Percentiles rank a stretch among this genome's conserved stretches.
phyloP scores from a whole-genome alignment of 2,113 vertebrate species.

The Dipodomys ordii region DNA sequence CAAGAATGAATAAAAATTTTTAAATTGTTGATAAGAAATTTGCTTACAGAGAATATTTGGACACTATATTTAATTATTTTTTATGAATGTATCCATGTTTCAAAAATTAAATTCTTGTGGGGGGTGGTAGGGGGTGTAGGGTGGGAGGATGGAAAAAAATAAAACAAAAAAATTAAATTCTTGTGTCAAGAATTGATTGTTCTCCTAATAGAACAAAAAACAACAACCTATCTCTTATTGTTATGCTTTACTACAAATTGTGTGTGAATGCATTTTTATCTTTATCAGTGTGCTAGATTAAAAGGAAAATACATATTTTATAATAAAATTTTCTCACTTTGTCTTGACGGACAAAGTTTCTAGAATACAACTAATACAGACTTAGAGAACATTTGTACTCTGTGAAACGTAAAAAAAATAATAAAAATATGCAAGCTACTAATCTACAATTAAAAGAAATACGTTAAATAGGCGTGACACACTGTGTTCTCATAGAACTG shows the following conservation, averaged over 20 bases:
- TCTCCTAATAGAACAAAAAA: constrained; percentile 8
- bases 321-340: background rate
- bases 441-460: background rate
- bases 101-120: constrained; percentile 15
- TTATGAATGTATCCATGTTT: constrained; percentile 47
- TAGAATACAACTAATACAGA: background rate
- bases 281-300: constrained; percentile 16
- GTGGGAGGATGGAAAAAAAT: too few species aligned
- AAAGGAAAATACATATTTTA: constrained; percentile 38
- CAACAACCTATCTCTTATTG: background rate
- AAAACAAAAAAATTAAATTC: background rate
- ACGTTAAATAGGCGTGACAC: background rate
- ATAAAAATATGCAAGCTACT: background rate
- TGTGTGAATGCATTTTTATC: constrained; percentile 32
- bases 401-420: background rate
- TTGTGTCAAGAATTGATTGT: constrained; percentile 50
- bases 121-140: too few species aligned
- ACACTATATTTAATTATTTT: constrained; percentile 67
- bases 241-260: background rate
- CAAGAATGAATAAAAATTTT: constrained; percentile 49
- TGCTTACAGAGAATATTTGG: constrained; percentile 66
- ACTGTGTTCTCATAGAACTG: background rate
- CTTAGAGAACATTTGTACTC: background rate
- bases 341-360: background rate
- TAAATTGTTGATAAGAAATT: constrained; percentile 68